A percentile compares a stretch with the other conserved stretches of the same genome.
Conservation (phyloP, 2,888 invertebrate species). For the Macrophya annulata region DNA sequence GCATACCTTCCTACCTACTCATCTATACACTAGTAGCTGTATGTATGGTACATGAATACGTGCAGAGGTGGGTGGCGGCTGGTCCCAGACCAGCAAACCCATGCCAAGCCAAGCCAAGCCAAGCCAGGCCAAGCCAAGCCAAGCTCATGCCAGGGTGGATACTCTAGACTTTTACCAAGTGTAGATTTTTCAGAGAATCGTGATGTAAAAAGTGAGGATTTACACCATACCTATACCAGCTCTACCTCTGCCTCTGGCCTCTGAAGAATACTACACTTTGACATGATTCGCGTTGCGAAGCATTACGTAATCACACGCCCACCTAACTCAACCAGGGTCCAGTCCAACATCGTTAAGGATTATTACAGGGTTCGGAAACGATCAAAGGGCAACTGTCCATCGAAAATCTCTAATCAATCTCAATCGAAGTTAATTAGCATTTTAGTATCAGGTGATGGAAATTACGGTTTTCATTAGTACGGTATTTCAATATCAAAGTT, state of each 20-base stretch:
- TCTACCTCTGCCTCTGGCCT: background rate
- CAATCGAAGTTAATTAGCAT: conserved; percentile 17
- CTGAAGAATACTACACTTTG: conserved; percentile 17
- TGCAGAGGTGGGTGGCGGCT: background rate
- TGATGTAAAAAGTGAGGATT: conserved; percentile 5
- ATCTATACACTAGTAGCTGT: background rate
- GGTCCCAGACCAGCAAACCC: background rate
- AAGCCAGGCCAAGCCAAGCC: background rate
- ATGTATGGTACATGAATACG: background rate
- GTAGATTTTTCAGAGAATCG: background rate
- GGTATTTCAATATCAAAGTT: too few relatives aligned
- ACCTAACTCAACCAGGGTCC: background rate
- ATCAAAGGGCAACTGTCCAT: conserved; percentile 14
- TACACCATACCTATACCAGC: background rate
- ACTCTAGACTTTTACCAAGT: conserved; percentile 1
- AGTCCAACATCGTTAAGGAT: conserved; percentile 29
- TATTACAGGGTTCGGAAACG: conserved; percentile 24
- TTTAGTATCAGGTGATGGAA: conserved; percentile 1
- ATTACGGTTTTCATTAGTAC: background rate
- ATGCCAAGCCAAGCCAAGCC: background rate
- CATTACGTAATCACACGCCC: background rate
- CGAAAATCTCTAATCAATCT: conserved; percentile 38
- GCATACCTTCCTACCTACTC: background rate
- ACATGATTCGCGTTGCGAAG: background rate
- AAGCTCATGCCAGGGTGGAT: background rate